These are phyloP conservation scores for Graptemys geographica DNA, from an alignment of 2,797 vertebrate species.

Conservation along the genomic window DNA sequence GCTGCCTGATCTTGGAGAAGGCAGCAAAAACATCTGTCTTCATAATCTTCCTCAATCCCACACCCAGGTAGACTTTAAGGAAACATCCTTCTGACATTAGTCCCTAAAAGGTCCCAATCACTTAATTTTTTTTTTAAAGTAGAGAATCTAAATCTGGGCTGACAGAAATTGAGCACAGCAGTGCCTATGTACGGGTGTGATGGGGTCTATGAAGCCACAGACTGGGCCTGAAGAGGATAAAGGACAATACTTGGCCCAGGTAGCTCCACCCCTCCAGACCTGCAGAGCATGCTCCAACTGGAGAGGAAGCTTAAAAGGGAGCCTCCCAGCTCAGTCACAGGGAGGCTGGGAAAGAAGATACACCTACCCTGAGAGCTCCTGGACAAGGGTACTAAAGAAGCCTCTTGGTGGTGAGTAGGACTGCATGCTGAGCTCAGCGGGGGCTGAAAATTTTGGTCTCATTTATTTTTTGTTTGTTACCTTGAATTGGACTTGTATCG, in stretches of 20 bases:
- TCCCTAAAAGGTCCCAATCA: neutral
- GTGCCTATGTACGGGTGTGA: accelerated
- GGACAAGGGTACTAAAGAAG: neutral
- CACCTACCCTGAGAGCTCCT: neutral
- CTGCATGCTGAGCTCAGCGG: neutral
- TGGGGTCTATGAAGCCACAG: neutral
- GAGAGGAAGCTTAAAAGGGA: neutral
- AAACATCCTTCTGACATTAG: neutral
- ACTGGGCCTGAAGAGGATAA: neutral
- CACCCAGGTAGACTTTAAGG: neutral
- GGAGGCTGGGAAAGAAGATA: neutral
- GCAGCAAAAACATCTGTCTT: neutral
- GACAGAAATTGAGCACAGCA: neutral
- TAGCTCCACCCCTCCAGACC: neutral
- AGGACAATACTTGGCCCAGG: neutral
- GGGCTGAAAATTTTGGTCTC: neutral
- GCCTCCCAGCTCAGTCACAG: neutral
- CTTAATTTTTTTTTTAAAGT: conserved; percentile 4
- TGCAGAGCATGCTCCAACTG: neutral
- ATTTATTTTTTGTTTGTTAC: neutral
- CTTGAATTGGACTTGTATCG: neutral
- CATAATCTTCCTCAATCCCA: neutral
- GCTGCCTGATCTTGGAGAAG: neutral
- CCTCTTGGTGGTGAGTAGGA: neutral
- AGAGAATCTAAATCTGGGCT: neutral